Percentiles rank a stretch among this genome's conserved stretches.
Conservation (phyloP, 2,797 vertebrate genomes). For the Danio tinwini region DNA sequence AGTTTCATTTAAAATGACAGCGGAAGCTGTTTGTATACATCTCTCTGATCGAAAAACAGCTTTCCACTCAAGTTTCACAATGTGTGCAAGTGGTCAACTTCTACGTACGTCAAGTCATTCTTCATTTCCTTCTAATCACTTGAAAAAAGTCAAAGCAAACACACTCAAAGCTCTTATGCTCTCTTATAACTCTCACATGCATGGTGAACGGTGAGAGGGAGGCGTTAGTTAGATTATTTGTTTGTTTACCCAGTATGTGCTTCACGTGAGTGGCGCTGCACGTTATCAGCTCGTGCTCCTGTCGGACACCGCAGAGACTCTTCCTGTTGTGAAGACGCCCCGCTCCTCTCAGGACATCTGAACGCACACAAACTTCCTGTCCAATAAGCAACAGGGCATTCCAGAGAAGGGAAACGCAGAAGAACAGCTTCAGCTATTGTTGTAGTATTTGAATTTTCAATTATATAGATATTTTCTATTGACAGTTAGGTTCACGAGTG, state of each 20-base stretch:
- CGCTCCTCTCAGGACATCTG: constrained; percentile 56
- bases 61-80: background rate
- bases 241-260: constrained; percentile 34
- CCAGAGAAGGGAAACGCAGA: constrained; percentile 61
- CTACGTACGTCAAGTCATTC: constrained; percentile 1
- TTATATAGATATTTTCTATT: too few relatives aligned
- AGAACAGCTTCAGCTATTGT: constrained; percentile 50
- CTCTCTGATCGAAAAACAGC: background rate
- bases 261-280: constrained; percentile 35
- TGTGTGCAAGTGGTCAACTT: background rate
- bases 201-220: constrained; percentile 34
- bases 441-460: background rate
- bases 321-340: constrained; percentile 69
- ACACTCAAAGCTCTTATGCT: constrained; percentile 4
- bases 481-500: too few relatives aligned
- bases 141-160: constrained; percentile 2
- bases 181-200: constrained; percentile 49
- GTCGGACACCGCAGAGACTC: constrained; percentile 8
- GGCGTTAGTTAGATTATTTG: background rate
- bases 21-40: background rate
- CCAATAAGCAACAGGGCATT: constrained; percentile 40
- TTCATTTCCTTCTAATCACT: constrained; percentile 14
- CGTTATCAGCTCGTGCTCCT: constrained; percentile 3
- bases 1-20: background rate
- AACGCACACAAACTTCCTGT: constrained; percentile 54